Conservation (phyloP, 2,888 invertebrate species). For the Oligia latruncula region DNA sequence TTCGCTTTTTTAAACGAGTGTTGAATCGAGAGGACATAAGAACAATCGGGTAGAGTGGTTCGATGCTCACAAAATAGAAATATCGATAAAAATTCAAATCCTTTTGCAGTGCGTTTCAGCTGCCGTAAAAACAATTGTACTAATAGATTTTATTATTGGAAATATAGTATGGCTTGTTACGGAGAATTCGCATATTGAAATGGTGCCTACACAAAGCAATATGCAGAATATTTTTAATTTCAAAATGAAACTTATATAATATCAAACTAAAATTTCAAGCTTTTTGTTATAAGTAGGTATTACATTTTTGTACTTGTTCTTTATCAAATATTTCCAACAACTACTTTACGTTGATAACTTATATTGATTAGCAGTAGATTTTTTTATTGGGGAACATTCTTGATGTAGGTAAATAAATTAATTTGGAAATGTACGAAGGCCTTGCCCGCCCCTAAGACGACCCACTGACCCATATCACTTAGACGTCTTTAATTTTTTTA, state of each 20-base stretch:
- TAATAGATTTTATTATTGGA: not conserved
- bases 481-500: too few relatives aligned
- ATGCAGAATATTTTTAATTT: not conserved
- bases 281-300: not conserved
- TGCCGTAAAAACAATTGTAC: not conserved
- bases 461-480: not conserved
- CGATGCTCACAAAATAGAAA: not conserved
- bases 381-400: not conserved
- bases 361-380: not conserved
- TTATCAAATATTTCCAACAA: not conserved
- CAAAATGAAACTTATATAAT: not conserved
- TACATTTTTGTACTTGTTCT: not conserved
- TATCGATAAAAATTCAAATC: not conserved
- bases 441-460: not conserved
- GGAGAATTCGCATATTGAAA: not conserved
- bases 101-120: not conserved
- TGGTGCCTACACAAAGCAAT: not conserved
- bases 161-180: not conserved
- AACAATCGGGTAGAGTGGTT: slow-evolving; percentile 18
- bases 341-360: not conserved
- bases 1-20: slow-evolving; percentile 24
- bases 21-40: slow-evolving; percentile 3
- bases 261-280: not conserved
- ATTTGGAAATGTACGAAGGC: not conserved
- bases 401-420: not conserved